These are phyloP conservation scores for Limnothrissa miodon DNA, from an alignment of 2,113 vertebrate species.

Conservation along the genomic window DNA sequence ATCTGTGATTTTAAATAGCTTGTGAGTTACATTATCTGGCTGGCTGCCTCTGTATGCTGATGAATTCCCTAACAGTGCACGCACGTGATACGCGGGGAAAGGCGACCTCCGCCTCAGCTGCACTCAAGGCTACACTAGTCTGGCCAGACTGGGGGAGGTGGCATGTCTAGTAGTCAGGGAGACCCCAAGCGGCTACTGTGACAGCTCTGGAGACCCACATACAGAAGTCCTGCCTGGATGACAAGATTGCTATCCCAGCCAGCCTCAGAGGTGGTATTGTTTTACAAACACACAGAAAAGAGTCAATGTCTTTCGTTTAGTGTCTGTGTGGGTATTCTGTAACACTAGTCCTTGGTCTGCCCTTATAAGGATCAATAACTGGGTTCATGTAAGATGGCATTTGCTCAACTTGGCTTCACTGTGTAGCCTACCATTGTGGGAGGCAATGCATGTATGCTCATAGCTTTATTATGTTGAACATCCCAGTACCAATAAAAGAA, in stretches of 20 bases:
- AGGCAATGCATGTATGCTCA: neutral
- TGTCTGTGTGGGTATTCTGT: slow-evolving; percentile 2
- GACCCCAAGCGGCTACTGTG: neutral
- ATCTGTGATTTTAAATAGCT: neutral
- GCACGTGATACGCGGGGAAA: neutral
- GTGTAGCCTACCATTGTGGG: neutral
- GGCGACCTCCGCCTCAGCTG: neutral
- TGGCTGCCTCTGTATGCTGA: neutral
- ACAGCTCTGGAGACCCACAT: neutral
- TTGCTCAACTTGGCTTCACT: neutral
- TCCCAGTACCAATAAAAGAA: neutral
- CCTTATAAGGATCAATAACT: neutral
- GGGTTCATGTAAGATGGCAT: neutral
- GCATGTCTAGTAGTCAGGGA: neutral
- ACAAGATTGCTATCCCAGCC: neutral
- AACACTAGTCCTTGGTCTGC: neutral
- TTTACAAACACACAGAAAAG: neutral
- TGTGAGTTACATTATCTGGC: slow-evolving; percentile 6
- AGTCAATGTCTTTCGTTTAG: neutral
- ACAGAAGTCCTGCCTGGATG: neutral
- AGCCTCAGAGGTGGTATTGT: neutral
- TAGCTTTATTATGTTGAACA: neutral
- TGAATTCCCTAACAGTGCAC: neutral
- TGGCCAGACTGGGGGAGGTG: neutral
- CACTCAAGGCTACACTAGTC: neutral